Evolutionary conservation across 2,113 vertebrate genomes (phyloP), one percentile per base, ranked within the genome.

Genomic region (Panthera leo): DNA sequence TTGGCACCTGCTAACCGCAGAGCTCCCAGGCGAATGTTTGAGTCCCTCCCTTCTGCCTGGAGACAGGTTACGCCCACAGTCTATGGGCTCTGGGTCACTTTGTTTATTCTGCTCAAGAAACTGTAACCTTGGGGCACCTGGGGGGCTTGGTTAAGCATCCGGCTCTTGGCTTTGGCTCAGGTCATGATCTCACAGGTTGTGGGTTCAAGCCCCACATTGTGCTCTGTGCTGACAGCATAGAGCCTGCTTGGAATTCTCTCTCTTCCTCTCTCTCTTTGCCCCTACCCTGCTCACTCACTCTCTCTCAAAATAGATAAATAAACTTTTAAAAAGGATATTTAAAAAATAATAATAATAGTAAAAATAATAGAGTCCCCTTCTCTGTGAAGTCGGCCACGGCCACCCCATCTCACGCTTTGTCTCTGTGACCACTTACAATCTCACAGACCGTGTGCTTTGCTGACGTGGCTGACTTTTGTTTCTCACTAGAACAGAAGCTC

Each of bases 101-200:
- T 67, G 42, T 73, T 85, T 93, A 11, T 82, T 91, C n/a, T 95
- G 29, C 82, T 95, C 75, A 75, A 4, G 34, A 92, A 95, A 86
- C 34, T 71, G 36, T 71, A 79, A 88, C 31, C 23, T 58, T 58
- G 58, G 16, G 58, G 58, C 58, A 5, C 7, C 58, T 58, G 58
- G 58, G 58, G 55, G 58, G 55, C 58, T 58, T 6, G 19, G 58
- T 58, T 23, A 23, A 21, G 18, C 21, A 8, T 58, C 58, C 21
- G 7, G 21, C 16, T 55, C 58, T 58, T 21, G 58, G 19, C 8
- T 55, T 58, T 21, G 21, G 58, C 58, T 58, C 58, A 58, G 19
- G 58, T 23, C 58, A 23, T 21, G 58, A 23, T 58, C 58, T 58
- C 58, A 58, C 19, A 16, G 58, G 21, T 58, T 21, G 21, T 58